Conservation (phyloP, 2,113 vertebrate genomes). For the Himantopus leucocephalus region DNA sequence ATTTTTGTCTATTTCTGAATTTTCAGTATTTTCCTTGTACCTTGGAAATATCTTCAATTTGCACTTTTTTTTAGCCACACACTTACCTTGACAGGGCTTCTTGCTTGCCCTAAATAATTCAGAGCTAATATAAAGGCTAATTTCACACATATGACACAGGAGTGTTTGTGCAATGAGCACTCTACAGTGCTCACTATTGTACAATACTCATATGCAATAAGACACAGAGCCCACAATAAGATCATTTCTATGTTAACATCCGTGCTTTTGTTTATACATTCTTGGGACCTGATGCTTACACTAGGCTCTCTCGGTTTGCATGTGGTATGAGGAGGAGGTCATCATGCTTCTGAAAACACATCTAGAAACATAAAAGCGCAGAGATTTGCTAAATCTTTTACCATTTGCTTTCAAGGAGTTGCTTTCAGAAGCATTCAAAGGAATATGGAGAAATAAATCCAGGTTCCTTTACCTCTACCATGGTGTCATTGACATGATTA, state of each 20-base stretch:
- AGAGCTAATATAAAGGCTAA: not conserved
- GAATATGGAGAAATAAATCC: not conserved
- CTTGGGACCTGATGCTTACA: not conserved
- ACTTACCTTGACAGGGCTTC: not conserved
- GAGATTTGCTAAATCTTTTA: not conserved
- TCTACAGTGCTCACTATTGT: not conserved
- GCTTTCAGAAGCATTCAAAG: not conserved
- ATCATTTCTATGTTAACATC: not conserved
- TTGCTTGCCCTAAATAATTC: not conserved
- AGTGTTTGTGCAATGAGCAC: not conserved
- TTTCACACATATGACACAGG: not conserved
- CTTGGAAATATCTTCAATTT: not conserved
- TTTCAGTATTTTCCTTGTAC: not conserved
- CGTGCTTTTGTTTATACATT: not conserved
- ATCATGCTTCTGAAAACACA: not conserved
- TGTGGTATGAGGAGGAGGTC: not conserved
- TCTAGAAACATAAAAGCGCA: not conserved
- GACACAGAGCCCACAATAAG: not conserved
- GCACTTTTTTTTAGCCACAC: not conserved
- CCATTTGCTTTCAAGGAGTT: not conserved
- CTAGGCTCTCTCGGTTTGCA: not conserved
- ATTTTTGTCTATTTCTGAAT: constrained; percentile 26
- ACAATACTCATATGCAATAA: not conserved
- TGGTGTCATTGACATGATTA: not conserved
- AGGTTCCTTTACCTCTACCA: not conserved